These are phyloP conservation scores for Crocidura indochinensis DNA, from an alignment of 2,797 vertebrate species.

Conservation along the genomic window DNA sequence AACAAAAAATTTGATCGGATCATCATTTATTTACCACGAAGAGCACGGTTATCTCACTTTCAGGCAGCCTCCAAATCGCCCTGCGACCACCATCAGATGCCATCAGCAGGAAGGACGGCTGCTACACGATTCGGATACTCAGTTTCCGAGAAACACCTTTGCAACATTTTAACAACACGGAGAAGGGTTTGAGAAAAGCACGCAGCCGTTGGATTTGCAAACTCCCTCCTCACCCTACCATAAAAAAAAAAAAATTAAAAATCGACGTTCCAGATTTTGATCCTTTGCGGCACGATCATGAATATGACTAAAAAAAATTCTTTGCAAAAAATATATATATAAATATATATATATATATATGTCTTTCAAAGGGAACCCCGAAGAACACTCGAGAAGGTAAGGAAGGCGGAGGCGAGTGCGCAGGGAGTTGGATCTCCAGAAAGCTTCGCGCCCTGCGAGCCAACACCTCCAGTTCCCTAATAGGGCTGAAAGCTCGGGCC, in stretches of 20 bases:
- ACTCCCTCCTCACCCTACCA: no score
- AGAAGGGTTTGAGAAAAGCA: no score
- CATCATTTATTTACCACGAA: background rate
- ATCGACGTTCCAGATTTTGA: slow-evolving; percentile 46
- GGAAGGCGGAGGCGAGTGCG: background rate
- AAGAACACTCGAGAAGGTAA: slow-evolving; percentile 17
- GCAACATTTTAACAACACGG: no score
- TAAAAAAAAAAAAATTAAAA: background rate
- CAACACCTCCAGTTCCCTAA: slow-evolving; percentile 86
- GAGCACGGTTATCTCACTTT: slow-evolving; percentile 40
- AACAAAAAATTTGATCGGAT: background rate
- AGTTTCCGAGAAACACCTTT: no score
- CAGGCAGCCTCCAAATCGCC: background rate
- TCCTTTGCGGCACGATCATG: slow-evolving; percentile 12
- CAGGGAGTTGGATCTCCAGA: background rate
- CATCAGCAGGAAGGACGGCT: no score
- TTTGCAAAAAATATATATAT: background rate
- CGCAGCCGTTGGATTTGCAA: no score
- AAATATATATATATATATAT: no score
- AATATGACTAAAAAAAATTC: slow-evolving; percentile 66
- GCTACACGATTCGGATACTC: no score
- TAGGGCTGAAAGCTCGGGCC: slow-evolving; percentile 87
- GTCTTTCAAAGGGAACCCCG: slow-evolving; percentile 36
- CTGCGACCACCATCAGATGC: background rate
- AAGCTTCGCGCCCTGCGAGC: slow-evolving; percentile 54